phyloP scores from a whole-genome alignment of 2,797 vertebrate genomes.

The Salmo trutta region DNA sequence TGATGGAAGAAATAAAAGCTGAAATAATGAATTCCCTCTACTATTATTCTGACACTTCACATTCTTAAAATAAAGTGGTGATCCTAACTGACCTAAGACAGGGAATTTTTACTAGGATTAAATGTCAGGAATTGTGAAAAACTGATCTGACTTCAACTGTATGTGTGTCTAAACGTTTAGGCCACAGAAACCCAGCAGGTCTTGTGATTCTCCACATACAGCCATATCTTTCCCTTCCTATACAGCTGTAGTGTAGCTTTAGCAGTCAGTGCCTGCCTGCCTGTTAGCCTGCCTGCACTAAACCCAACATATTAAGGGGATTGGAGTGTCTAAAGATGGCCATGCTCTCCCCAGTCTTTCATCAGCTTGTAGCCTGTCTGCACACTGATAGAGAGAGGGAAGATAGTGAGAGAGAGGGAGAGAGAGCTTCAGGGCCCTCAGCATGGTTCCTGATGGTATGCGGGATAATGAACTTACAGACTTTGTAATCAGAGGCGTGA shows the following conservation, averaged over 20 bases:
- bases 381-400: neutral
- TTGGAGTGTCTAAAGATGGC: conserved; percentile 55
- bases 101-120: too few species aligned
- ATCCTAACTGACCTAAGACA: too few species aligned
- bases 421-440: conserved; percentile 54
- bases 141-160: too few species aligned
- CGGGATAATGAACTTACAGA: conserved; percentile 68
- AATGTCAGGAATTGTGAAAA: too few species aligned
- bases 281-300: conserved; percentile 41
- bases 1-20: too few species aligned
- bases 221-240: neutral
- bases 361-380: conserved; percentile 22
- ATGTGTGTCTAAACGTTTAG: neutral
- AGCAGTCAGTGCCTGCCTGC: conserved; percentile 42
- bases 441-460: conserved; percentile 65
- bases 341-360: conserved; percentile 47
- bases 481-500: conserved; percentile 67
- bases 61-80: too few species aligned
- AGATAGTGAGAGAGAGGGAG: conserved; percentile 3
- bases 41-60: too few species aligned
- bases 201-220: neutral
- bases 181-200: neutral
- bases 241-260: conserved; percentile 24
- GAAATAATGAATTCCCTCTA: too few species aligned
- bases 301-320: conserved; percentile 46